Evolutionary conservation across 2,888 invertebrate genomes (phyloP).

Genomic region (Zygaena filipendulae): DNA sequence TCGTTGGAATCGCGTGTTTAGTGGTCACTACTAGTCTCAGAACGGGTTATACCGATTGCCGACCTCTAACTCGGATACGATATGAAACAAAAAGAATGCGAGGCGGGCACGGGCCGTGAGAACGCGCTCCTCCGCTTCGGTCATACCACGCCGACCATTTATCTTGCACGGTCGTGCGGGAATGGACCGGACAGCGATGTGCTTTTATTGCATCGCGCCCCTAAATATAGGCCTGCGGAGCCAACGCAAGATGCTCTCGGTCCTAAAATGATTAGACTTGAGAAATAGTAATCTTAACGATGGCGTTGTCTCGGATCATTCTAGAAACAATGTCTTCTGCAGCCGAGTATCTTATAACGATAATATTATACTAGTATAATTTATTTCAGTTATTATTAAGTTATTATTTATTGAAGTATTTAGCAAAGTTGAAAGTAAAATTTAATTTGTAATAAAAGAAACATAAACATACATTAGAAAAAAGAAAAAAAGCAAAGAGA

Average conservation of each 20-base stretch:
- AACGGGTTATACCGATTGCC: conserved; percentile 45
- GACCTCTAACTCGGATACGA: conserved; percentile 63
- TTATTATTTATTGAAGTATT: no score
- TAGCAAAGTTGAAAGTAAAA: no score
- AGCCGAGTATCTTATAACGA: no score
- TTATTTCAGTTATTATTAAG: no score
- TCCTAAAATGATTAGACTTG: conserved; percentile 43
- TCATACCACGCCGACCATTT: conserved; percentile 51
- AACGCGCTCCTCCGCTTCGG: conserved; percentile 52
- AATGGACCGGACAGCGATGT: conserved; percentile 56
- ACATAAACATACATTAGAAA: no score
- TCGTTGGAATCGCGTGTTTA: conserved; percentile 47
- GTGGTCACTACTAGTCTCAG: conserved; percentile 50
- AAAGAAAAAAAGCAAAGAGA: no score
- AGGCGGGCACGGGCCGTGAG: conserved; percentile 64
- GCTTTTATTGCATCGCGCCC: conserved; percentile 63
- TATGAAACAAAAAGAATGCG: conserved; percentile 58
- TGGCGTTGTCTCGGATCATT: no score
- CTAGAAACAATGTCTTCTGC: no score
- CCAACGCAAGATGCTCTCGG: conserved; percentile 46
- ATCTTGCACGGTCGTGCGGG: conserved; percentile 66
- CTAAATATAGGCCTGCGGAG: conserved; percentile 60
- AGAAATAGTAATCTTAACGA: no score
- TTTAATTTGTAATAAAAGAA: no score
- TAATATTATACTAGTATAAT: no score